Evolutionary conservation across 2,888 invertebrate genomes (phyloP), one percentile per base, ranked within the genome.

Genomic region (Scaptomyza tumidula): DNA sequence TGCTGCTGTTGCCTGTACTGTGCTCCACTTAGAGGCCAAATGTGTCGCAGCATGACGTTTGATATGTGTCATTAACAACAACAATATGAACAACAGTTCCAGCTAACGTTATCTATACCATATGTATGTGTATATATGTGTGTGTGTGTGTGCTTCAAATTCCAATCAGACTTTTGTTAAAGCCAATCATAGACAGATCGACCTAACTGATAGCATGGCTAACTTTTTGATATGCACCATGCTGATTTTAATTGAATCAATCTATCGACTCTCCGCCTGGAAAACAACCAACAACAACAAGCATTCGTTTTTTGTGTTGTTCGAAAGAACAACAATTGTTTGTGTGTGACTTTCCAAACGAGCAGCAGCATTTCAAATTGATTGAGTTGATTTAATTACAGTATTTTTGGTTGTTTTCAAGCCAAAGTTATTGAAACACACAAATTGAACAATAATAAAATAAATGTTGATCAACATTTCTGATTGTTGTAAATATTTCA

Each of bases 21-120:
- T 64, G 69, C 31, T 50, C 68, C 63, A 73, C 53, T 67, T 67
- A 37, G 57, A 50, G 37, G 56, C 60, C 66, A 74, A 76, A 70
- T 70, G 75, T 74, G 78, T 58, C 78, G 57, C 78, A 66, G 70
- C 79, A 55, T 74, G 76, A 78, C 76, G 75, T 78, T 76, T 76
- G 78, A 78, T 78, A 66, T 78, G 70, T 76, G 70, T 74, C 78
- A 78, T 73, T 75, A 73, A 74, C 62, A 78, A 58, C 35, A 46
- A 37, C 39, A n/a, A 52, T 13, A 54, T 9, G 24, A 45, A n/a
- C 27, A 24, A 14, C 52, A 37, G 14, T 24, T 24, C 24, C 43
- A 52, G 56, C 53, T 14, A 50, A n/a, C 48, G 49, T 44, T 62
- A 62, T 57, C 70, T 54, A 33, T 39, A 45, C 37, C 59, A 60